phyloP scores from a whole-genome alignment of 30 jellyfish, hydroid and myxozoan genomes.

The Catostylus mosaicus region DNA sequence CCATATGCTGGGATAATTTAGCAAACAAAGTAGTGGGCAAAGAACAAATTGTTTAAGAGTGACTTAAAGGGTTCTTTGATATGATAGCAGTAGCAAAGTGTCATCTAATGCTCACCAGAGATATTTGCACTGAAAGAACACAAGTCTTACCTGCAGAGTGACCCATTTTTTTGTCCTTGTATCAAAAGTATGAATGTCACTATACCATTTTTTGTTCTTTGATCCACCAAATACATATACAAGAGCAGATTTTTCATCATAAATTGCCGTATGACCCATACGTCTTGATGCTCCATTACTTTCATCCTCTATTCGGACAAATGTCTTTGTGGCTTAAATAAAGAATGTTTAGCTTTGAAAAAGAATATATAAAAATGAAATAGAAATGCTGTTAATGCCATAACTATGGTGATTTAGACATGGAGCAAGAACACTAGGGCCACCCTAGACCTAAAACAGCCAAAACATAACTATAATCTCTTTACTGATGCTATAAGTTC shows the following conservation, averaged over 20 bases:
- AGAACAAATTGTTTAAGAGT: no score
- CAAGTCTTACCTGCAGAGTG: constrained; percentile 65
- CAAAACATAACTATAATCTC: no score
- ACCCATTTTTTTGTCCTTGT: constrained; percentile 62
- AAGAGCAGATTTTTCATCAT: constrained; percentile 29
- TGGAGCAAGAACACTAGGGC: no score
- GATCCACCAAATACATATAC: constrained; percentile 89
- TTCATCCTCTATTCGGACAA: constrained; percentile 37
- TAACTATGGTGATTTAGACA: no score
- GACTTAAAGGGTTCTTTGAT: no score
- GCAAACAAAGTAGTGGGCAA: no score
- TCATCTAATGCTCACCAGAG: neutral
- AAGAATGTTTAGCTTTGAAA: neutral
- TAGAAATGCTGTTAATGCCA: no score
- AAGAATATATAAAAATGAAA: neutral
- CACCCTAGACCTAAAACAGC: no score
- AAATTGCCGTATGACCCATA: constrained; percentile 77
- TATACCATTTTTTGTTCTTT: constrained; percentile 75
- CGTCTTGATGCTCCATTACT: constrained; percentile 70
- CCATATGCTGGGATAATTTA: no score
- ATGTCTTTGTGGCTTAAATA: constrained; percentile 7
- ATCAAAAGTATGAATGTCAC: constrained; percentile 69
- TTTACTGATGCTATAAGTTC: no score
- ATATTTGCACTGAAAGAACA: no score
- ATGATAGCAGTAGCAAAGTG: no score